Evolutionary conservation across 2,113 vertebrate species (phyloP).

Genomic region (Lamprotornis superbus): DNA sequence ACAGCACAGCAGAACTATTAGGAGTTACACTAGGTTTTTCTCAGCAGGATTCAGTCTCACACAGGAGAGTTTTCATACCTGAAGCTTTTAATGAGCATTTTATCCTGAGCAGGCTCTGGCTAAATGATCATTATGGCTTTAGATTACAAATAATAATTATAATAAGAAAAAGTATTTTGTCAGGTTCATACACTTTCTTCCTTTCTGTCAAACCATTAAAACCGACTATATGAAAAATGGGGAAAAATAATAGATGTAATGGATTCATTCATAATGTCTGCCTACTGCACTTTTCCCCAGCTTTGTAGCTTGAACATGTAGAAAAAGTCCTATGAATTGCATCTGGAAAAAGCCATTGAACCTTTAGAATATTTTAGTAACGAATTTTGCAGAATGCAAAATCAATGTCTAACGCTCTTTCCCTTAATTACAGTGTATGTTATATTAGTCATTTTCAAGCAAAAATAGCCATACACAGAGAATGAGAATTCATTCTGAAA

Average conservation of each 20-base stretch:
- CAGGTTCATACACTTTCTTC: not conserved
- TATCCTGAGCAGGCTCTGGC: not conserved
- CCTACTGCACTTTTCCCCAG: not conserved
- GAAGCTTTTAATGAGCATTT: slow-evolving; percentile 33
- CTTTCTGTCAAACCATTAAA: not conserved
- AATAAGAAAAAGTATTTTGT: not conserved
- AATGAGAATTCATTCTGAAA: not conserved
- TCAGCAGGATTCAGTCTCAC: not conserved
- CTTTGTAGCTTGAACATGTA: not conserved
- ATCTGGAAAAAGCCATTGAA: not conserved
- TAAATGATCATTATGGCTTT: not conserved
- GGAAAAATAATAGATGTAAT: not conserved
- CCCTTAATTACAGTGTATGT: not conserved
- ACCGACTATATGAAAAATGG: not conserved
- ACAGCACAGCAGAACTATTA: not conserved
- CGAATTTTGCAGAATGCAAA: not conserved
- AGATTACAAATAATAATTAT: not conserved
- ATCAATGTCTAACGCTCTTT: not conserved
- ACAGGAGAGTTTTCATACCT: not conserved
- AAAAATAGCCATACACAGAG: not conserved
- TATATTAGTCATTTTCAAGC: accelerated
- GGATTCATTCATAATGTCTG: not conserved
- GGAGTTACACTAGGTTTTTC: not conserved
- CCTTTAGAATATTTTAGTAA: not conserved
- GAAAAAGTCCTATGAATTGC: not conserved